phyloP scores from a whole-genome alignment of 2,888 invertebrate species.

The Dasysyrphus albostriatus region DNA sequence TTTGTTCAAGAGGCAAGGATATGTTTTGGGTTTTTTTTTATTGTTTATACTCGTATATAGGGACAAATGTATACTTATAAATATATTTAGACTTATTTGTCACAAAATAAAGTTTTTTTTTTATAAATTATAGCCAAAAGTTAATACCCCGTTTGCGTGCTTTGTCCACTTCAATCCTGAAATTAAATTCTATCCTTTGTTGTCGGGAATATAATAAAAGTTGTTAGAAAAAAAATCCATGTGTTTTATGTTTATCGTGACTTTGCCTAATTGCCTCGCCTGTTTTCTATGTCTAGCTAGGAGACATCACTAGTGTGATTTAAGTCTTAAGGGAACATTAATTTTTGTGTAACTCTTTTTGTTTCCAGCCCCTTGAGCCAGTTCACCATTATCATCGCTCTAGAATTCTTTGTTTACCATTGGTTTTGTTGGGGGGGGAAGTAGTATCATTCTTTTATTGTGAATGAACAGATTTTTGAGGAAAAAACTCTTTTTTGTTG shows the following conservation, averaged over 20 bases:
- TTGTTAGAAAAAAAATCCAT: conserved; percentile 45
- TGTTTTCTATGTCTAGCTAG: neutral
- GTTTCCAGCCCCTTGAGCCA: conserved; percentile 3
- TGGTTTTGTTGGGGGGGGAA: neutral
- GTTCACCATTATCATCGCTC: neutral
- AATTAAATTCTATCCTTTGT: neutral
- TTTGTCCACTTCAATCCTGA: conserved; percentile 31
- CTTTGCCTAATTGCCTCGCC: conserved; percentile 55
- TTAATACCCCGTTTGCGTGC: conserved; percentile 65
- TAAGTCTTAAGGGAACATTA: conserved; percentile 49
- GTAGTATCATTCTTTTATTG: neutral
- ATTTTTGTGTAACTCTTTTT: conserved; percentile 57
- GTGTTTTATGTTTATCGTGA: conserved; percentile 50
- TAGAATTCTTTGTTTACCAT: conserved; percentile 29
- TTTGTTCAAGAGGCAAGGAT: conserved; percentile 42
- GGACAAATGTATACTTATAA: too few species aligned
- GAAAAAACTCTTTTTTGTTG: conserved; percentile 46
- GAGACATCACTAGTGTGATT: neutral
- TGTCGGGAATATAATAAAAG: neutral
- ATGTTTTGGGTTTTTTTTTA: neutral
- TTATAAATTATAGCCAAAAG: conserved; percentile 14
- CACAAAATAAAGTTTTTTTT: conserved; percentile 5
- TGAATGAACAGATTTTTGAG: conserved; percentile 34
- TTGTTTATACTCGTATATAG: neutral
- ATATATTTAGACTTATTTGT: conserved; percentile 12